Base-by-base conservation (phyloP, 2,888 invertebrate genomes). In the Macrostomum cliftonense region DNA sequence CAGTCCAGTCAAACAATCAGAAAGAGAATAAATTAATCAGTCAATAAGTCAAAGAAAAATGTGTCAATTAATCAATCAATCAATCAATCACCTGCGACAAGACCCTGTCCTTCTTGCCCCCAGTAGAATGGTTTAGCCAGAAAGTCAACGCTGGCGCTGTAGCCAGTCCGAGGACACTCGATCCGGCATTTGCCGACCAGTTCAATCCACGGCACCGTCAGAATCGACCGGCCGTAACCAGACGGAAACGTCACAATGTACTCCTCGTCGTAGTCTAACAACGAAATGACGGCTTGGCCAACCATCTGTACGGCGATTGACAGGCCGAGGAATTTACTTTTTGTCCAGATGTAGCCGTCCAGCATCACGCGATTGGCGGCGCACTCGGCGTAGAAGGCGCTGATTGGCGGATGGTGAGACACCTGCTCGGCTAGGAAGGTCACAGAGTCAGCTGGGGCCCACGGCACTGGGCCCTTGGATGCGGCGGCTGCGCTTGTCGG, bases 151-250 rank as follows among this genome's bases (percentile, higher is more conserved):
- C 80, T 81, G 14, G 91, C 87, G 63, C 78, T 79, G 67, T 86
- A 93, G 9, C 89, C 93, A 1, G 89, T 89, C 71, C 95, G 86
- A 11, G 79, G 79, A 71, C 95, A 97, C 49, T 78, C 80, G 54
- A 97, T 84, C 49, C 78, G 79, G 1, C 88, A 83, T 1, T 82
- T 79, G 13, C 97, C 97, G 49, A 95, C 95, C 19, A 99, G 74
- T 70, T 99, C 97, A 62, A 99, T 85, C 95, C 97, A 99, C 1
- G 97, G 97, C 48, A 93, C 83, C 39, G 91, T 88, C 62, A 97
- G 74, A 62, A 95, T 95, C 45, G 62, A 81, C 81, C 83, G 78
- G 65, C 93, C 97, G 72, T 97, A 99, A 54, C 91, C 97, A 72
- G 87, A 93, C 12, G 97, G 97, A 74, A 97, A 99, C 43, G 89